These are phyloP conservation scores for Drosophila aff. DNA, from an alignment of 1,140 invertebrate genomes.

Conservation along the genomic window DNA sequence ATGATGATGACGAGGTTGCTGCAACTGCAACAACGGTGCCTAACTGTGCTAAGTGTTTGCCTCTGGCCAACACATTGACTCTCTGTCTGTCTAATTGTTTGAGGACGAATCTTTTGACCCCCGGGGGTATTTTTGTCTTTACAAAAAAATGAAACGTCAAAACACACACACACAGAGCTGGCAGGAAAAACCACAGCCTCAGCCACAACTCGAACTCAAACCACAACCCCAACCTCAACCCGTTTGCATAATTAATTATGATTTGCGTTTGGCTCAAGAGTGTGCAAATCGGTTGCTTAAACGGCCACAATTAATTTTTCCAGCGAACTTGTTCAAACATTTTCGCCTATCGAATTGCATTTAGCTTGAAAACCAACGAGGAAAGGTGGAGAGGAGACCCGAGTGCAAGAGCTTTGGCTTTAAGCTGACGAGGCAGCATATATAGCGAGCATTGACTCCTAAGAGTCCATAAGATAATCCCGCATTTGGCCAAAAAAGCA, in stretches of 20 bases:
- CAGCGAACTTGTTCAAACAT: conserved; percentile 56
- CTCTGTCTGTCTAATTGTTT: conserved; percentile 47
- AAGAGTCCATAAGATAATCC: conserved; percentile 4
- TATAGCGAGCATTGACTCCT: conserved; percentile 25
- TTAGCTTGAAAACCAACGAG: conserved; percentile 55
- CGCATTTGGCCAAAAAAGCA: background rate
- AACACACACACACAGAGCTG: conserved; percentile 1
- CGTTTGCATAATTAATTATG: conserved; percentile 75
- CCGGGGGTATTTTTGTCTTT: background rate
- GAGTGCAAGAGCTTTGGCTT: conserved; percentile 4
- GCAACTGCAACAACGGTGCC: conserved; percentile 57
- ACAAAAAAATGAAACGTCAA: background rate
- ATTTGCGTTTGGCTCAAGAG: conserved; percentile 44
- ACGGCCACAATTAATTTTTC: conserved; percentile 67
- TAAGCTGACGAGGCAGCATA: conserved; percentile 32
- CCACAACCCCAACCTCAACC: background rate
- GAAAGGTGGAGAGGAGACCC: conserved; percentile 21
- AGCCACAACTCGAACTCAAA: too few species aligned
- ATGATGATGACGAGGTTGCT: conserved; percentile 29
- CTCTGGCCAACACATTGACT: conserved; percentile 37
- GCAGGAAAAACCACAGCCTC: conserved; percentile 4
- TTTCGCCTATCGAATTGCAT: conserved; percentile 69
- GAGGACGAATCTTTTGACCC: conserved; percentile 30
- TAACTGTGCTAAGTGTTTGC: conserved; percentile 60
- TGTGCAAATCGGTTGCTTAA: conserved; percentile 61